Conservation (phyloP, 1,140 invertebrate species). For the Coelopa frigida region DNA sequence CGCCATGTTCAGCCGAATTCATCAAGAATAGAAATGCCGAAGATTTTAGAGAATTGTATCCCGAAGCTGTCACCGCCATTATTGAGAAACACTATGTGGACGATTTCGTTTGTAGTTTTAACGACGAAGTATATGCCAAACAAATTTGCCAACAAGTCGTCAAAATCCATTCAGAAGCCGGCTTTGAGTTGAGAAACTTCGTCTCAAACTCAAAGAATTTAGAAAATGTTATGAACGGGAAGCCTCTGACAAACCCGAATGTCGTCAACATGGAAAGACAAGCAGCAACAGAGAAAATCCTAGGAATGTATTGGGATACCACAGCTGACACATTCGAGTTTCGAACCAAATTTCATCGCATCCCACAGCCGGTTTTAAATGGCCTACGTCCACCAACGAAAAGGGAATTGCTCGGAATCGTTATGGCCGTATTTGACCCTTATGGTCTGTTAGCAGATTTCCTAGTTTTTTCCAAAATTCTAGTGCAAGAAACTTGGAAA, state of each 20-base stretch:
- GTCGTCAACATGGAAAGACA: not conserved
- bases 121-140: conserved; percentile 19
- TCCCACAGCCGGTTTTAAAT: conserved; percentile 3
- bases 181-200: conserved; percentile 23
- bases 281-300: conserved; percentile 7
- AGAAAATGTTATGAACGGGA: conserved; percentile 2
- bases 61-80: conserved; percentile 26
- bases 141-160: conserved; percentile 20
- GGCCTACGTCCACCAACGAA: conserved; percentile 22
- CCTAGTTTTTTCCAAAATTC: conserved; percentile 33
- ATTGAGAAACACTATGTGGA: conserved; percentile 34
- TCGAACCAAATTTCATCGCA: conserved; percentile 9
- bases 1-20: conserved; percentile 7
- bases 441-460: conserved; percentile 38
- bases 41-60: conserved; percentile 14
- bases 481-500: conserved; percentile 40
- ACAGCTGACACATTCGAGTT: conserved; percentile 12
- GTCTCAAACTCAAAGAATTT: conserved; percentile 12
- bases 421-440: conserved; percentile 40
- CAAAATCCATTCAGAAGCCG: conserved; percentile 25
- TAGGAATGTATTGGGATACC: conserved; percentile 15
- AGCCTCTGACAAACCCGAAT: not conserved
- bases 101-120: conserved; percentile 35
- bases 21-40: conserved; percentile 22
- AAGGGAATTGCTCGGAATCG: conserved; percentile 21